A percentile compares a stretch with the other conserved stretches of the same genome.
Conservation (phyloP, 2,113 vertebrate genomes). For the Montifringilla adamsi region DNA sequence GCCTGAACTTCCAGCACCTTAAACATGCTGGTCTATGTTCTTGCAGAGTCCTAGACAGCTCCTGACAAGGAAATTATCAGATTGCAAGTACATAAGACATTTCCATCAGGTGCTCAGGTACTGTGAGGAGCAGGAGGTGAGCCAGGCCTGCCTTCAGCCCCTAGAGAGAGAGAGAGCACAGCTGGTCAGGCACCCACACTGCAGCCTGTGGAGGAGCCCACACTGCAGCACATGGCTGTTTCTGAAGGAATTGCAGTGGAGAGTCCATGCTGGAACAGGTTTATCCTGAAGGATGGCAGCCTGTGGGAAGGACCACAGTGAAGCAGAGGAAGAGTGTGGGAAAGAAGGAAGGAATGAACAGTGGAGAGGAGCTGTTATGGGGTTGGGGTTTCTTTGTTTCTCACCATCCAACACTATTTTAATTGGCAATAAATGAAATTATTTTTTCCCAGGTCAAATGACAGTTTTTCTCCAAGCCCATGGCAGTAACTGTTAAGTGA, state of each 20-base stretch:
- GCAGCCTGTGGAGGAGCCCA: neutral
- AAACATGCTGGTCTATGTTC: neutral
- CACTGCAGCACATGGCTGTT: neutral
- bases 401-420: neutral
- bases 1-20: neutral
- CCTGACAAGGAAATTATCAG: fast-evolving
- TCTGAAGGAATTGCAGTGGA: neutral
- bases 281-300: neutral
- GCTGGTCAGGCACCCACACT: no score
- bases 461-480: neutral
- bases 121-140: neutral
- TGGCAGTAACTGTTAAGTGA: neutral
- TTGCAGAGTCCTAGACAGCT: neutral
- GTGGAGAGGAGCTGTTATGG: neutral
- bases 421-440: neutral
- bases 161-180: neutral
- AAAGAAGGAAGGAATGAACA: neutral
- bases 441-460: neutral
- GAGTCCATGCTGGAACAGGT: neutral
- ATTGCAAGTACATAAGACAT: neutral
- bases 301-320: neutral
- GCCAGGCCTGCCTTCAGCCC: neutral
- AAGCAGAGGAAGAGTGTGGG: neutral
- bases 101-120: neutral
- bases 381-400: neutral